A percentile compares a stretch with the other conserved stretches of the same genome.
Conservation (phyloP, 2,888 invertebrate species). For the Mythimna loreyi region DNA sequence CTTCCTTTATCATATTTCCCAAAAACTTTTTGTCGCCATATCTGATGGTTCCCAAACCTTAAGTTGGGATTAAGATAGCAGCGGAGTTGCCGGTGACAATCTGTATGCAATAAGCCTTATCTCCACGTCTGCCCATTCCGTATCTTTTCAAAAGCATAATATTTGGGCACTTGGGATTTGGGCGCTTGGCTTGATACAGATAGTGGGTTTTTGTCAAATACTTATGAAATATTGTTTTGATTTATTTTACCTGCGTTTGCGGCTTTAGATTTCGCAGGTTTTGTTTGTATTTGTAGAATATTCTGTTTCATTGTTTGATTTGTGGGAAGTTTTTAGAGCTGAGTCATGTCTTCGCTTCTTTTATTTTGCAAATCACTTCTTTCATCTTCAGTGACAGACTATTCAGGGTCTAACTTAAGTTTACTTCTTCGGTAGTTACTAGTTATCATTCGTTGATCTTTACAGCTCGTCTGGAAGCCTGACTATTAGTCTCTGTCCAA, state of each 20-base stretch:
- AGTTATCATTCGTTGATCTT: too few relatives aligned
- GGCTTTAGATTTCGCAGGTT: slow-evolving; percentile 9
- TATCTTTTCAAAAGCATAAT: slow-evolving; percentile 79
- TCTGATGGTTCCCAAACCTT: slow-evolving; percentile 59
- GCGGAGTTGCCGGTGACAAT: slow-evolving; percentile 72
- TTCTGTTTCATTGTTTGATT: slow-evolving; percentile 17
- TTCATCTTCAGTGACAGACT: background rate
- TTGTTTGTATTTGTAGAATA: slow-evolving; percentile 14
- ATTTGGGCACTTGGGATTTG: slow-evolving; percentile 78
- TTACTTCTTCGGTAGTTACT: background rate
- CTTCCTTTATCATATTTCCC: slow-evolving; percentile 45
- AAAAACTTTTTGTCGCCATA: slow-evolving; percentile 55
- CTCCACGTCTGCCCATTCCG: slow-evolving; percentile 70
- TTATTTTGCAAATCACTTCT: slow-evolving; percentile 2
- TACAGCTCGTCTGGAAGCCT: too few relatives aligned
- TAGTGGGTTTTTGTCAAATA: slow-evolving; percentile 53
- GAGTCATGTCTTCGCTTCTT: slow-evolving; percentile 4
- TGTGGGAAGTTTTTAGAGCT: slow-evolving; percentile 10
- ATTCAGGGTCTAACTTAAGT: background rate
- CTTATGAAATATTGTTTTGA: slow-evolving; percentile 55
- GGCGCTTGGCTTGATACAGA: slow-evolving; percentile 55
- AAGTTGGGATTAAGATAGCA: slow-evolving; percentile 78
- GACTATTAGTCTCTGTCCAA: too few relatives aligned
- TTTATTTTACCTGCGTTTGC: slow-evolving; percentile 36
- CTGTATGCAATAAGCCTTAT: slow-evolving; percentile 78